phyloP scores from a whole-genome alignment of 2,113 vertebrate species.

The Etheostoma spectabile region DNA sequence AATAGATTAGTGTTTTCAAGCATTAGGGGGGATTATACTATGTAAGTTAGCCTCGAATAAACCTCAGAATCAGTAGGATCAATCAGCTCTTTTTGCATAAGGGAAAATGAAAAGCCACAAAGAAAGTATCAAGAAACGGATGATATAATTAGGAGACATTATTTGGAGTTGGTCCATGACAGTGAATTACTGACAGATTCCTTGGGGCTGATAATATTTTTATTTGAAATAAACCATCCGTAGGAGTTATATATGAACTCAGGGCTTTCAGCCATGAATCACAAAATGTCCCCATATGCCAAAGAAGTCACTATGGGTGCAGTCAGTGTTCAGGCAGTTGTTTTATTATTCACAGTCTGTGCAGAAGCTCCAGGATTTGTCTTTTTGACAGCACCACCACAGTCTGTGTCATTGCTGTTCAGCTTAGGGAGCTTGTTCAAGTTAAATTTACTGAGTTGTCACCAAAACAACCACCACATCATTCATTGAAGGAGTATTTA shows the following conservation, averaged over 20 bases:
- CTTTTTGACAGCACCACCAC: slow-evolving; percentile 15
- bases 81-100: not conserved
- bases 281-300: slow-evolving; percentile 8
- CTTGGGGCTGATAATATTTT: not conserved
- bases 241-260: not conserved
- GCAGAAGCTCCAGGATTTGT: slow-evolving; percentile 10
- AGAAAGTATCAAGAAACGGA: not conserved
- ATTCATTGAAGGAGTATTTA: no score
- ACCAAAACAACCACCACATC: no score
- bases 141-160: not conserved
- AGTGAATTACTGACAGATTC: slow-evolving; percentile 5
- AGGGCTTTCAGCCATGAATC: not conserved
- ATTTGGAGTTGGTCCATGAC: not conserved
- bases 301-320: slow-evolving; percentile 17
- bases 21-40: no score
- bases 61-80: not conserved
- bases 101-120: not conserved
- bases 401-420: not conserved
- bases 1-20: not conserved
- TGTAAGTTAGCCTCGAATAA: not conserved
- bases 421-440: not conserved
- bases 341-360: slow-evolving; percentile 28
- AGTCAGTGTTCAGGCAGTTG: not conserved
- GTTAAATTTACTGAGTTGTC: no score
- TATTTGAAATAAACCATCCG: not conserved